These are phyloP conservation scores for Rhingia rostrata DNA, from an alignment of 2,888 invertebrate species.

Conservation along the genomic window DNA sequence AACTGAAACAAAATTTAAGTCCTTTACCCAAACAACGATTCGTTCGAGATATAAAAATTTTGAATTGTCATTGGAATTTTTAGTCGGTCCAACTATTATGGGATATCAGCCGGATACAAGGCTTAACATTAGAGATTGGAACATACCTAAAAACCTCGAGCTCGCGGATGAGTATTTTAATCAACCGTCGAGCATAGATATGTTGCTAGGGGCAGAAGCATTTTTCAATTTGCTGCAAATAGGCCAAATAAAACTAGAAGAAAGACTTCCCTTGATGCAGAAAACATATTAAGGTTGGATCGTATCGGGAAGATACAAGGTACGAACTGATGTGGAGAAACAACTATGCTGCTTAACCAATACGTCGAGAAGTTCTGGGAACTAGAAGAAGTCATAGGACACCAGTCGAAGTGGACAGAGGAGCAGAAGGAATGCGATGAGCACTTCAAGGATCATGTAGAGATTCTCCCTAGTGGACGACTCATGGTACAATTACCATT, in stretches of 20 bases:
- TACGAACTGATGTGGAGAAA: background rate
- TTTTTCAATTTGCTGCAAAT: background rate
- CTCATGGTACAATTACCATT: background rate
- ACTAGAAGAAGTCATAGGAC: background rate
- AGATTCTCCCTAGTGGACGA: background rate
- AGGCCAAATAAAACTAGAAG: background rate
- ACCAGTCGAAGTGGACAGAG: background rate
- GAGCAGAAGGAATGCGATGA: background rate
- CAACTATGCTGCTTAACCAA: background rate
- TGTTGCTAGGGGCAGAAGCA: background rate
- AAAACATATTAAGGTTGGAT: background rate
- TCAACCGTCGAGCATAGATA: conserved; percentile 3
- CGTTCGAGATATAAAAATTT: too few relatives aligned
- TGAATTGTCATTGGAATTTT: too few relatives aligned
- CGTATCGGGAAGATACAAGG: background rate
- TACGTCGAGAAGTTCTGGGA: background rate
- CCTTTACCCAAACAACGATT: too few relatives aligned
- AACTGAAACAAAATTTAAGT: too few relatives aligned
- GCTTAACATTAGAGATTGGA: background rate
- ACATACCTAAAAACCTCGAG: background rate
- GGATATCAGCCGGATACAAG: background rate
- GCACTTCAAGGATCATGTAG: background rate
- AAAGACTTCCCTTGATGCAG: background rate
- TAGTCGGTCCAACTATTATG: background rate
- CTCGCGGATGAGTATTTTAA: conserved; percentile 1